Evolutionary conservation across 2,888 invertebrate genomes (phyloP).

Genomic region (Rapana venosa): DNA sequence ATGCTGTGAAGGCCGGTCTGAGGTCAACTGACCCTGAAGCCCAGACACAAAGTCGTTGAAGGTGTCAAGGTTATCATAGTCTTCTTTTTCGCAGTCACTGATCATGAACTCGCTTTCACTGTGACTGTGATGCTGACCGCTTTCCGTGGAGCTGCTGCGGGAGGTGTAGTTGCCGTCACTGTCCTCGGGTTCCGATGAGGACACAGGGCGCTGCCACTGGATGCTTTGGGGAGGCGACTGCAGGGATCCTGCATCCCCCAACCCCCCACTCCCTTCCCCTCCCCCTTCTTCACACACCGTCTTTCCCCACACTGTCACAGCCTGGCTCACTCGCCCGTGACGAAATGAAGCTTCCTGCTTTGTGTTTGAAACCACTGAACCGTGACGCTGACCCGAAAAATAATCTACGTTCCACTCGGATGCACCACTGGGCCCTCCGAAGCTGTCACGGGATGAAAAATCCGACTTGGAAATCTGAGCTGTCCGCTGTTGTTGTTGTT

Average conservation of each 20-base stretch:
- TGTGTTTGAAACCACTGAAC: background rate
- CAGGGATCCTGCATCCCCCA: too few species aligned
- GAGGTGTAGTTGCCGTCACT: slow-evolving; percentile 49
- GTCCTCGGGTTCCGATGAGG: slow-evolving; percentile 41
- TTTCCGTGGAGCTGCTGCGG: slow-evolving; percentile 35
- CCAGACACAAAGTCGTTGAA: slow-evolving; percentile 40
- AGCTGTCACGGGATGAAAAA: background rate
- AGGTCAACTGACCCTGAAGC: slow-evolving; percentile 5
- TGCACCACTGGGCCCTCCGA: background rate
- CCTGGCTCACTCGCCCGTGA: slow-evolving; percentile 23
- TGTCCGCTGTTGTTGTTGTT: background rate
- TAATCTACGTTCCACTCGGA: slow-evolving; percentile 5
- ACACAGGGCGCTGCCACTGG: slow-evolving; percentile 11
- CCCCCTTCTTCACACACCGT: background rate
- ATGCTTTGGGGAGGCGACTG: background rate
- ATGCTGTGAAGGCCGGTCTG: slow-evolving; percentile 16
- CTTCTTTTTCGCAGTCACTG: background rate
- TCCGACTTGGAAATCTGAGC: background rate
- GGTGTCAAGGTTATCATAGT: slow-evolving; percentile 9
- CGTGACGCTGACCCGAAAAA: slow-evolving; percentile 8
- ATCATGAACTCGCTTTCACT: slow-evolving; percentile 34
- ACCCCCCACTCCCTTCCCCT: background rate
- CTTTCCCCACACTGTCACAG: slow-evolving; percentile 12
- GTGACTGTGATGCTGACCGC: slow-evolving; percentile 19
- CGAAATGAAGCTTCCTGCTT: slow-evolving; percentile 2